Base-by-base conservation (phyloP, 1,140 invertebrate genomes). In the Drosophila nasuta region DNA sequence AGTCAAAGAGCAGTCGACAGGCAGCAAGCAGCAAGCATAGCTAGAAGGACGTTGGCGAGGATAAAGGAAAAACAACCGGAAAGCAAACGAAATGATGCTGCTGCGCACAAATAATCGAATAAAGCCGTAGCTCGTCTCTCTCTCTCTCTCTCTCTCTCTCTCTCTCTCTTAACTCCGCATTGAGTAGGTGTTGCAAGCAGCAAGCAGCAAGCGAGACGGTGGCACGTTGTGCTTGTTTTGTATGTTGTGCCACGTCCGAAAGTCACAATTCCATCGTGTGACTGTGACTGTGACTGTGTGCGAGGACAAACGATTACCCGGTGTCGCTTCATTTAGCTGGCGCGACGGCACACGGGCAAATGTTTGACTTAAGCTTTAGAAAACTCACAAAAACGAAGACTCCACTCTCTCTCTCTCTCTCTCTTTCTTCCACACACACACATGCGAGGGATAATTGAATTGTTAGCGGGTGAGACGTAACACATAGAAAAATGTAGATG, bases 61-160 rank as follows among this genome's bases (percentile, higher is more conserved):
- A 74, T 77, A 64, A 71, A 66, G 81, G 66, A 72, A 76, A 25
- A 82, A 71, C 73, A 82, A 67, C 72, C 82, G 82, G 82, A 87
- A 88, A 88, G 80, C 74, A 58, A 81, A 78, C 70, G 83, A 70
- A 87, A 87, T 82, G 82, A 69, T 77, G 83, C 83, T 71, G 83
- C 83, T 76, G 83, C 82, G 80, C 77, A 69, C 73, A 77, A 83
- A 83, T 87, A 87, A 88, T 88, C 85, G 80, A 88, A 88, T 88
- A 72, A 86, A 78, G 66, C 54, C 48, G 60, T 41, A 20, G 45
- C 60, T 43, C 41, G 20, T 43, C 41, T 33, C 52, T 62, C 17
- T 15, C 17, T 17, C 3, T 43, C 41, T 43, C 41, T 33, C 52
- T 62, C 17, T 15, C 17, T 17, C 45, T 33, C 41, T 41, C 8